Evolutionary conservation across 1,140 invertebrate genomes (phyloP), one percentile per base, ranked within the genome.

Genomic region (Eumaeus atala): DNA sequence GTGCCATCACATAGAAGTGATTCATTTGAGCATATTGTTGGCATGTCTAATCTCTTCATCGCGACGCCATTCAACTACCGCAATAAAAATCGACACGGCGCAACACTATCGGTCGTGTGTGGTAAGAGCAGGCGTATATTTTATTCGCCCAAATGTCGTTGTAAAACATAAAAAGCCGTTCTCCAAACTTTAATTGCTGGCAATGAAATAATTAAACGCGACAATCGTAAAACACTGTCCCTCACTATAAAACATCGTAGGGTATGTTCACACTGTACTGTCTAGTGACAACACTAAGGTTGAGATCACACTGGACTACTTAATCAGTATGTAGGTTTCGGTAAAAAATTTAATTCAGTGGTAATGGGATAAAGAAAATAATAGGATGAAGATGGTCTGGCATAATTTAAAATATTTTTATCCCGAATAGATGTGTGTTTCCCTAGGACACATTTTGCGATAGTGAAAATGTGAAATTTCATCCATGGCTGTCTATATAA

Each of bases 141-240:
- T 86, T 86, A 84, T 83, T 81, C 79, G 75, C 74, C 70, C 73
- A 84, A 83, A 86, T 77, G 72, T 66, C 77, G 77, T 73, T 77
- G 76, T 86, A 83, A 84, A 86, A 81, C 67, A 70, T 71, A 83
- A 83, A 86, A 86, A 82, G 67, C 70, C 55, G 67, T 79, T 77
- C 79, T 83, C 77, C 69, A 78, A 84, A 86, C 70, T 78, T 84
- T 86, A 86, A 86, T 84, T 83, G 79, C 79, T 63, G 57, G 72
- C 80, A 84, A 82, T 86, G 76, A 84, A 86, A 74, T 83, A 86
- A 86, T 86, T 86, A 86, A 86, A 86, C 75, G 74, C 82, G 83
- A 86, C 83, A 86, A 78, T 84, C 83, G 79, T 86, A 86, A 84
- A 86, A 77, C 77, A 82, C 72, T 69, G 78, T 6, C 40, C 56